These are phyloP conservation scores for Prionailurus viverrinus DNA, from an alignment of 2,113 vertebrate species.

Conservation along the genomic window DNA sequence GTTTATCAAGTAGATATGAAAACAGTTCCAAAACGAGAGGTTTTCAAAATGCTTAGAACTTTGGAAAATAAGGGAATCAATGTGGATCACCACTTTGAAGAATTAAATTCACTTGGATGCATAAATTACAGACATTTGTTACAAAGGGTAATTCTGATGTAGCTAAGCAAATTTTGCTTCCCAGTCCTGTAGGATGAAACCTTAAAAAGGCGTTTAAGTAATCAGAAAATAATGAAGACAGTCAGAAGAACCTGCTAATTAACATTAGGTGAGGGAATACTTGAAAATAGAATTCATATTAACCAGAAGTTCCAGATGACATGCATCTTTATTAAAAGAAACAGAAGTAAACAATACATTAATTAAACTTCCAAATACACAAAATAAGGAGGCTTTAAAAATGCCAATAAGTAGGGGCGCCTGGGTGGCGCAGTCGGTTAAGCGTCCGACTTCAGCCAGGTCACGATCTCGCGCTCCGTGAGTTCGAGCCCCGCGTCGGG, in stretches of 20 bases:
- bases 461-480: too few species aligned
- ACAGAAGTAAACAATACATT: constrained; percentile 77
- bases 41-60: constrained; percentile 51
- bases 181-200: constrained; percentile 67
- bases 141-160: constrained; percentile 62
- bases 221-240: constrained; percentile 78
- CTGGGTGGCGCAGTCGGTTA: too few species aligned
- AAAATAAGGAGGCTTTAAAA: constrained; percentile 64
- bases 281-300: constrained; percentile 74
- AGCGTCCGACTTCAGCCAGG: too few species aligned
- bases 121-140: constrained; percentile 71
- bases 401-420: constrained; percentile 68
- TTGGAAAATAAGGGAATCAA: constrained; percentile 41
- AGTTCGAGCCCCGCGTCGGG: too few species aligned
- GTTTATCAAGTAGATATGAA: not conserved
- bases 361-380: constrained; percentile 80
- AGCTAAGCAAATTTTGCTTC: constrained; percentile 66
- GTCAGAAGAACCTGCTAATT: constrained; percentile 73
- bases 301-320: constrained; percentile 75
- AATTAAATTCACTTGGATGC: constrained; percentile 45
- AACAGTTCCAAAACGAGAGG: not conserved
- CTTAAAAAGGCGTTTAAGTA: constrained; percentile 67
- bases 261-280: constrained; percentile 77
- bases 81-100: constrained; percentile 22
- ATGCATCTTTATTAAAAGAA: constrained; percentile 81